phyloP scores from a whole-genome alignment of 1,140 invertebrate species.

The Drosophila littoralis region DNA sequence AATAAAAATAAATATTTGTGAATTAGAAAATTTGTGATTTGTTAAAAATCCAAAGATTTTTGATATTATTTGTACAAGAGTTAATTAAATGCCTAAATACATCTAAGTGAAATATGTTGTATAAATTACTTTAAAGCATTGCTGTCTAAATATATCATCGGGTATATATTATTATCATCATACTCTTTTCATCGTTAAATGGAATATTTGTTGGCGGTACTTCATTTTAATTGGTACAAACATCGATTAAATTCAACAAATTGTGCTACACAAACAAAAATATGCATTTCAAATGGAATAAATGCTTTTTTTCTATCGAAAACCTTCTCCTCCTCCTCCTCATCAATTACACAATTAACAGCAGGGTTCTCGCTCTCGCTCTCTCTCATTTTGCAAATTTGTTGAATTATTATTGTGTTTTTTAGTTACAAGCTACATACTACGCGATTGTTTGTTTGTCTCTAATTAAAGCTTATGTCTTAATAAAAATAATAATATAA shows the following conservation, averaged over 20 bases:
- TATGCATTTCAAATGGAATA: constrained; percentile 75
- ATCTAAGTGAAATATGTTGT: constrained; percentile 55
- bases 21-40: constrained; percentile 71
- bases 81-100: constrained; percentile 73
- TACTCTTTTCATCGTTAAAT: constrained; percentile 78
- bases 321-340: constrained; percentile 40
- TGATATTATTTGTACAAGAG: constrained; percentile 40
- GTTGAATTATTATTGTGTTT: constrained; percentile 20
- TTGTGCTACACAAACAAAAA: constrained; percentile 60
- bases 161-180: constrained; percentile 52
- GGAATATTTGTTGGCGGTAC: constrained; percentile 77
- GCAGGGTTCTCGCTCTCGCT: constrained; percentile 20
- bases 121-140: constrained; percentile 44
- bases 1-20: constrained; percentile 81
- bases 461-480: constrained; percentile 26
- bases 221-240: constrained; percentile 52
- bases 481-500: constrained; percentile 37
- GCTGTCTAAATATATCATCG: constrained; percentile 14
- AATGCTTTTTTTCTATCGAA: constrained; percentile 70
- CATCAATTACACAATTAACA: constrained; percentile 19
- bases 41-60: constrained; percentile 58
- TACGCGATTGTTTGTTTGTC: constrained; percentile 22
- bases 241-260: constrained; percentile 49
- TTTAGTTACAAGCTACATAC: constrained; percentile 21
- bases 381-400: constrained; percentile 30